Percentiles rank a stretch among this genome's conserved stretches.
phyloP scores from a whole-genome alignment of 2,797 vertebrate genomes.

The Dromococcyx pavoninus region DNA sequence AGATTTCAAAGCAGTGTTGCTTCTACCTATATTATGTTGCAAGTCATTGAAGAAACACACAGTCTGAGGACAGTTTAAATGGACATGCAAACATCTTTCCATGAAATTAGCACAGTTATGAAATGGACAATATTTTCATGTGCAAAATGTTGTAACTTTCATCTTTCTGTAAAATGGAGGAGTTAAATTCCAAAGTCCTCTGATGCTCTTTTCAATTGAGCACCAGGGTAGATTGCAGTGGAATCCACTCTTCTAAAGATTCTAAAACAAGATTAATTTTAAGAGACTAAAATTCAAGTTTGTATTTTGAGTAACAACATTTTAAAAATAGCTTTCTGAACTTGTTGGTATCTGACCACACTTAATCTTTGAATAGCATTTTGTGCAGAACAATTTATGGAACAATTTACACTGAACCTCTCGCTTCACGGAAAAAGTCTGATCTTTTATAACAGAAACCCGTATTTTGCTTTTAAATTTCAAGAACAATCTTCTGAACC shows the following conservation, averaged over 20 bases:
- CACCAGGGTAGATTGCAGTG: neutral
- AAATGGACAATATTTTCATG: neutral
- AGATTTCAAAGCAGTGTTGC: neutral
- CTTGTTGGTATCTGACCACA: neutral
- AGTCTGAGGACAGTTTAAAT: neutral
- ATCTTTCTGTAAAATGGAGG: neutral
- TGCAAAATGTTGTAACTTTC: neutral
- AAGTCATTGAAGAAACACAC: neutral
- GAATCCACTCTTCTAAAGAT: neutral
- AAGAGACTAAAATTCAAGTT: neutral
- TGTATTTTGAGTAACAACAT: neutral
- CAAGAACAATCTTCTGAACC: neutral
- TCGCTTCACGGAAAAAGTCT: neutral
- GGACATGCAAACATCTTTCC: neutral
- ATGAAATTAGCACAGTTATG: neutral
- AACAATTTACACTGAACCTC: neutral
- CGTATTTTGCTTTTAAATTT: neutral
- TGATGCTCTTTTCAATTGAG: neutral
- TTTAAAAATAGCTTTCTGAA: neutral
- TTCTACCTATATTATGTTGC: neutral
- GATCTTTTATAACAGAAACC: neutral
- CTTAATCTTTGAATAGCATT: neutral
- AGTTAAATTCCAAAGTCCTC: neutral
- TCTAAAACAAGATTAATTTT: neutral
- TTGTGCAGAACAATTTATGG: neutral